These are phyloP conservation scores for Zoroaster sp. DNA, from an alignment of 53 echinoderm and acorn worm genomes.

Conservation along the genomic window DNA sequence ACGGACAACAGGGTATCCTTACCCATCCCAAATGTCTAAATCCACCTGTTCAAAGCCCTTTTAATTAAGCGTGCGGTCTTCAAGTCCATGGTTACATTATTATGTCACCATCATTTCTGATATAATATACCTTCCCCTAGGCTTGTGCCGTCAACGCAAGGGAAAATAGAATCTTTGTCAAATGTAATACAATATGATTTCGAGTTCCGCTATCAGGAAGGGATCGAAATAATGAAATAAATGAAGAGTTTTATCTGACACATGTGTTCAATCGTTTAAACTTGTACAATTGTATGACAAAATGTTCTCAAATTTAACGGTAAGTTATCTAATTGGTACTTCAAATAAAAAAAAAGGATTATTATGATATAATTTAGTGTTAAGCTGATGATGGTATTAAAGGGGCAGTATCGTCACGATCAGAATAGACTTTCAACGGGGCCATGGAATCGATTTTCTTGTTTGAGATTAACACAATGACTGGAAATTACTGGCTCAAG, in stretches of 20 bases:
- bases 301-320: too few relatives aligned
- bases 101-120: background rate
- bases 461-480: too few relatives aligned
- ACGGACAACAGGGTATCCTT: background rate
- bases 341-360: too few relatives aligned
- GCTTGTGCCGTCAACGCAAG: background rate
- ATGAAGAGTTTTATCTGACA: background rate
- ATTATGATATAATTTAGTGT: too few relatives aligned
- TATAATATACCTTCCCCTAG: background rate
- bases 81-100: background rate
- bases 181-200: background rate
- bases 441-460: too few relatives aligned
- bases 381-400: too few relatives aligned
- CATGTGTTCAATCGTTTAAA: background rate
- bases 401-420: too few relatives aligned
- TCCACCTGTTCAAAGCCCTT: conserved; percentile 6
- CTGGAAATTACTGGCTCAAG: too few relatives aligned
- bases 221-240: background rate
- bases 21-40: background rate
- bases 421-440: too few relatives aligned
- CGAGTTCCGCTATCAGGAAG: background rate
- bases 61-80: background rate
- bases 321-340: too few relatives aligned
- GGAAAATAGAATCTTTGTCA: too few relatives aligned
- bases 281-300: too few relatives aligned